Conservation (phyloP, 2,113 vertebrate species). For the Limnothrissa miodon region DNA sequence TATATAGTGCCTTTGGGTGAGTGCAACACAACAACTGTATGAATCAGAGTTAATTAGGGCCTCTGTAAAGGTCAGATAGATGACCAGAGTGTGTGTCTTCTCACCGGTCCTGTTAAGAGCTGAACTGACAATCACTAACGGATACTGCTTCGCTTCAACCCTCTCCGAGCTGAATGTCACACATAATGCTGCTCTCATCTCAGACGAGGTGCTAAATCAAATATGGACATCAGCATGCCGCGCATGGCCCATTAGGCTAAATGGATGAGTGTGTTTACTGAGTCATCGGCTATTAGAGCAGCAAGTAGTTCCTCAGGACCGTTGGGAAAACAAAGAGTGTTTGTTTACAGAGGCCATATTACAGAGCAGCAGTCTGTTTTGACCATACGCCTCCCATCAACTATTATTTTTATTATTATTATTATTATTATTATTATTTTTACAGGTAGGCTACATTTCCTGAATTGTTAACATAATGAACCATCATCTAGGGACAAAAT, state of each 20-base stretch:
- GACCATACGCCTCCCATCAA: background rate
- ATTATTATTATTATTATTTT: no score
- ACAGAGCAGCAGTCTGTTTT: background rate
- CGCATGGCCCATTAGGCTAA: background rate
- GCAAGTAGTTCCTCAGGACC: background rate
- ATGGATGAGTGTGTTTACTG: slow-evolving; percentile 1
- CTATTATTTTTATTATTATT: no score
- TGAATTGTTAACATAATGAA: background rate
- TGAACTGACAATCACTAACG: no score
- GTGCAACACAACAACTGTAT: background rate
- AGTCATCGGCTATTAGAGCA: slow-evolving; percentile 1
- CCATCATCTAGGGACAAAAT: background rate
- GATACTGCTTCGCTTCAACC: no score
- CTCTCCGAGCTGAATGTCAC: background rate
- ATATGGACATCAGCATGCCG: background rate
- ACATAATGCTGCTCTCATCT: background rate
- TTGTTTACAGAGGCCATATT: slow-evolving; percentile 1
- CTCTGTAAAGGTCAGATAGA: background rate
- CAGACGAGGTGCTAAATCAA: background rate
- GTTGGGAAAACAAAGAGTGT: background rate
- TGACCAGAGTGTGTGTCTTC: background rate
- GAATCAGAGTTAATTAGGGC: background rate
- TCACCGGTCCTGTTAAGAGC: background rate
- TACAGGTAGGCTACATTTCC: background rate
- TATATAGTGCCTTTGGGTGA: no score